These are phyloP conservation scores for Dermatemys mawii DNA, from an alignment of 2,113 vertebrate genomes.

Conservation along the genomic window DNA sequence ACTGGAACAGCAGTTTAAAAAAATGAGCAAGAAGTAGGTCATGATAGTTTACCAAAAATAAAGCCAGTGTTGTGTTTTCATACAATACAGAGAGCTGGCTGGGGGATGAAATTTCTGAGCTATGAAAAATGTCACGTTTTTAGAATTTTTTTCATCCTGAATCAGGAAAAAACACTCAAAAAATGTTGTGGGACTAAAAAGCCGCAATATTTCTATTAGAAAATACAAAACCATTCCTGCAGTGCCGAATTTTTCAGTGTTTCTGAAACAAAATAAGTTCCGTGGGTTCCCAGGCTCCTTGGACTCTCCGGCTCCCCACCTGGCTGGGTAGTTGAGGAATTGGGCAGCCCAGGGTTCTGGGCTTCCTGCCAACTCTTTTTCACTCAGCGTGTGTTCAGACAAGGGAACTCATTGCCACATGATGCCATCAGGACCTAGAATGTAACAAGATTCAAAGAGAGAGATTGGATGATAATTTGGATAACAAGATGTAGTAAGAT, in stretches of 20 bases:
- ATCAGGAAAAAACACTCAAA: neutral
- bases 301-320: neutral
- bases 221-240: neutral
- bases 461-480: neutral
- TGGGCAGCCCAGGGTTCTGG: neutral
- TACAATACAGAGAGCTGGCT: neutral
- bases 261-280: neutral
- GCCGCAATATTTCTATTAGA: neutral
- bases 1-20: neutral
- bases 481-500: no score
- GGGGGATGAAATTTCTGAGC: neutral
- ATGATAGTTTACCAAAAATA: neutral
- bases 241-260: neutral
- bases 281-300: neutral
- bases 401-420: neutral
- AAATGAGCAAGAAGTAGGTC: neutral
- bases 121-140: neutral
- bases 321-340: neutral
- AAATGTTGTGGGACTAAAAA: neutral
- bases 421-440: neutral
- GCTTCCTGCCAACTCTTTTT: neutral
- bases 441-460: neutral
- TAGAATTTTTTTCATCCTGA: neutral
- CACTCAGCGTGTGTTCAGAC: no score
- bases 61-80: neutral